Base-by-base conservation (phyloP, 2,113 vertebrate species). In the Struthidea cinerea region DNA sequence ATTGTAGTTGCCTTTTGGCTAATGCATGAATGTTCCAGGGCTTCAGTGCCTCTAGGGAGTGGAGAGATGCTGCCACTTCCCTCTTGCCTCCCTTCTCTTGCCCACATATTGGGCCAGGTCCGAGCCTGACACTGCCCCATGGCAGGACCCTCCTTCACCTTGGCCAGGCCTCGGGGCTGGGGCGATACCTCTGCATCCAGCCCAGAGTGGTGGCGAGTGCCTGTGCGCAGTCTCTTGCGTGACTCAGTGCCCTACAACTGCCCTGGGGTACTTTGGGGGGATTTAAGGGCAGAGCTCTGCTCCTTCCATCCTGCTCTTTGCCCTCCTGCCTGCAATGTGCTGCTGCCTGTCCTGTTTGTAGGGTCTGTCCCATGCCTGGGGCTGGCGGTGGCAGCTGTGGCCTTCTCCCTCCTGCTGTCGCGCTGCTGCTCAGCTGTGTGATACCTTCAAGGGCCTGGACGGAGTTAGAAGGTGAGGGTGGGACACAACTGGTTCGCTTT, bases 21-120 rank as follows among this genome's bases (percentile, higher is more conserved):
- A 88, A 64, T 74, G 91, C 59, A 44, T 89, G 92, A 93, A 95
- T 95, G 93, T 94, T 92, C 79, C 86, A 94, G 88, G 96, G 96
- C 96, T 97, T 97, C 93, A 96, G 90, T 96, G 96, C 95, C 96
- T 95, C 76, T 1, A 1, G 64, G 90, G 49, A 84, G 86, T 30
- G 73, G 90, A 75, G 91, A 83, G 63, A 56, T 63, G 87, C 28
- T 61, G 37, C 76, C 71, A 14, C 39, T 70, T 84, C n/a, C 70
- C 60, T 63, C 33, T 85, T 80, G n/a, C 49, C 37, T 84, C 56
- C 22, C 15, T 87, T 39, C 23, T 84, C 49, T 44, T 84, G 68
- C 53, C 69, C 60, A 28, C 2, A 0, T 3, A 3, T 11, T 41
- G 61, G 52, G 70, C 55, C 53, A 44, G 59, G 30, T 87, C n/a